Conservation (phyloP, 1,140 invertebrate species). For the Brachionus angularis region DNA sequence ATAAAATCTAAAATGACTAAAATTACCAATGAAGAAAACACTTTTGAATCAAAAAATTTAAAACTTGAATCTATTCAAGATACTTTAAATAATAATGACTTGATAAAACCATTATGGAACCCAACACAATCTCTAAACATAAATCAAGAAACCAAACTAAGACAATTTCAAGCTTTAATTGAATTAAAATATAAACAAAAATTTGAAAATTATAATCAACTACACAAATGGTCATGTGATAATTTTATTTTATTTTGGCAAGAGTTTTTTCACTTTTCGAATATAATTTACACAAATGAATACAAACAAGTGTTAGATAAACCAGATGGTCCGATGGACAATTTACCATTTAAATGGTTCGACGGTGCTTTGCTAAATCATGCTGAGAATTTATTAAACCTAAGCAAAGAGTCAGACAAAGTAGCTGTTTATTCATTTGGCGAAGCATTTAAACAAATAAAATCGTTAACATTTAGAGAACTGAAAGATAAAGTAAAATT, state of each 20-base stretch:
- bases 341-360: slow-evolving; percentile 59
- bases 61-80: no score
- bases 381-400: slow-evolving; percentile 59
- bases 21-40: no score
- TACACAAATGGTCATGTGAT: slow-evolving; percentile 20
- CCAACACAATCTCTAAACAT: no score
- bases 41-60: no score
- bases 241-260: slow-evolving; percentile 29
- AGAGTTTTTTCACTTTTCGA: not conserved
- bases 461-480: slow-evolving; percentile 54
- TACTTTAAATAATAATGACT: no score
- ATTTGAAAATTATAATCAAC: not conserved
- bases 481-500: slow-evolving; percentile 55
- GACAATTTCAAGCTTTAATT: no score
- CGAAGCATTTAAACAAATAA: slow-evolving; percentile 51
- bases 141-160: no score
- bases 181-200: no score
- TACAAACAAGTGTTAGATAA: slow-evolving; percentile 26
- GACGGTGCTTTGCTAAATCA: slow-evolving; percentile 57
- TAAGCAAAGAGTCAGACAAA: slow-evolving; percentile 50
- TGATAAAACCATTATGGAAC: no score
- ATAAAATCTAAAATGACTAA: no score
- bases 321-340: slow-evolving; percentile 47
- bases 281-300: no score
- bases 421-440: slow-evolving; percentile 58